Evolutionary conservation across 2,888 invertebrate genomes (phyloP), one percentile per base, ranked within the genome.

Genomic region (Tigriopus californicus): DNA sequence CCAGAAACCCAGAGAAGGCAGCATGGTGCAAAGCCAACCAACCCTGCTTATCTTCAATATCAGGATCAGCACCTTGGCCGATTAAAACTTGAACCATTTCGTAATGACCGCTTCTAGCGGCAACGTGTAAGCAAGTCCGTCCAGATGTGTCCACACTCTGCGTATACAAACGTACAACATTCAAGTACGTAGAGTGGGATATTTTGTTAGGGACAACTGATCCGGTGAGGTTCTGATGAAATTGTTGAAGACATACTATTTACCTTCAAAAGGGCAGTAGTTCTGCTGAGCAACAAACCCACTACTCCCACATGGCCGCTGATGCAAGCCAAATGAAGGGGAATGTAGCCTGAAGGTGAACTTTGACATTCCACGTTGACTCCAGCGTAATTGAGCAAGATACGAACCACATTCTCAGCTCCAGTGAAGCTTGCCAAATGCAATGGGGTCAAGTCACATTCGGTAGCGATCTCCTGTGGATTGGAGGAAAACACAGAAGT

Each of bases 261-360:
- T 67, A 87, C 87, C 73, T 88, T 86, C 60, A 98, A 78, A 66
- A 97, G 78, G 70, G 92, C 90, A 20, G 95, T 92, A 51, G 95
- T 92, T 75, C 97, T 83, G 71, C 94, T 94, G 63, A 98, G 77
- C 61, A 98, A 76, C 61, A 99, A 79, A 64, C 98, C 97, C 12
- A 97, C 97, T 63, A 98, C 95, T 49, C 94, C 90, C 72, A 75
- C 89, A 73, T 98, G 97, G 8, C 98, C 98, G 64, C 92, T 95
- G 70, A 94, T 91, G 70, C 97, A 97, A 11, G 98, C 97, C 67
- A 98, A 76, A 74, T 98, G 98, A 67, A 99, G 81, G 0, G 98
- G 88, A 72, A 95, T 95, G 68, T 87, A 92, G 54, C 94, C 95
- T 4, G 15, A 15, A 24, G 56, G 56, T 13, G 40, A 12, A 11